Evolutionary conservation across 1,140 invertebrate genomes (phyloP), one percentile per base, ranked within the genome.

Genomic region (Protaetia brevitarsis): DNA sequence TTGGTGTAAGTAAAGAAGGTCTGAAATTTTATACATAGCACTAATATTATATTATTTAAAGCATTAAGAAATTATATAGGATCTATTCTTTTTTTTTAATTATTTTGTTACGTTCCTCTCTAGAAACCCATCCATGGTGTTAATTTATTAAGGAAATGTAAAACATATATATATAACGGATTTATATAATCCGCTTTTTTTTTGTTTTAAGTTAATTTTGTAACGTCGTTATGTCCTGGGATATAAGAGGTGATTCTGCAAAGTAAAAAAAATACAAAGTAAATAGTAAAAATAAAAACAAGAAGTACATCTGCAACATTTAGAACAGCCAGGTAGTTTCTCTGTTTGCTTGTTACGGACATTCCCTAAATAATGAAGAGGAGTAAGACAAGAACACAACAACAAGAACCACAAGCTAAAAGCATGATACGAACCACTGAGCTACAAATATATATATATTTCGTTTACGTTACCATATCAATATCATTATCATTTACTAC

Each of bases 201-300:
- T 45, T 45, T 21, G 41, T 21, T 45, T 58, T 65, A 19, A 30
- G 30, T 63, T 64, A 68, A 51, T 28, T 57, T 26, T 68, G 63
- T 58, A 45, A 69, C 68, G 62, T 69, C 65, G 64, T 45, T 41
- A 66, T 64, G 65, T 66, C 68, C 65, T 34, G 57, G 68, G 68
- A 64, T 66, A 66, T 66, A 59, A 69, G 65, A 64, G 68, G 68
- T 23, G 68, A 60, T 69, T 69, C 68, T 69, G 68, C 60, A 69
- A 45, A 69, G 61, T 69, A 69, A 69, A 69, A 51, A 69, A 69
- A 69, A n/a, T n/a, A 45, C 41, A 45, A 64, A 66, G 31, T 66
- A 69, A 63, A 63, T 62, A 31, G 63, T 34, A 65, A 3, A 66
- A 65, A 66, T 8, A 29, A 45, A 45, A 45, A 45, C 41, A 45